These are phyloP conservation scores for Phenganax marumi DNA, from an alignment of 92 coral and sea anemone species.

Conservation along the genomic window DNA sequence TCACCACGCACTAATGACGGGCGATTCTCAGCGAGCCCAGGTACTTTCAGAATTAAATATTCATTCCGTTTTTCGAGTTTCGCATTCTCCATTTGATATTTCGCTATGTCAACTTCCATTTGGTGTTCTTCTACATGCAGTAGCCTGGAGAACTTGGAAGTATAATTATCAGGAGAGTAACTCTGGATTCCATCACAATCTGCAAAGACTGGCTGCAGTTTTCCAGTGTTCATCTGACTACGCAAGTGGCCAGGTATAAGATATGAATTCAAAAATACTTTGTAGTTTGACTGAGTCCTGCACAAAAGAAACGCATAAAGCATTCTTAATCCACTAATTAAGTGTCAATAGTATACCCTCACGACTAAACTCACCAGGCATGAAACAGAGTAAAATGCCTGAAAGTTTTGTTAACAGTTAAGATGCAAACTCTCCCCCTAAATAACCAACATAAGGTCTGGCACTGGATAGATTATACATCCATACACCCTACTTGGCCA, in stretches of 20 bases:
- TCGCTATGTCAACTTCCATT: constrained; percentile 79
- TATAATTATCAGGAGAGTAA: constrained; percentile 45
- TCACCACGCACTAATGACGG: constrained; percentile 81
- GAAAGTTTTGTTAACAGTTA: too few species aligned
- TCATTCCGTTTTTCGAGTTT: constrained; percentile 23
- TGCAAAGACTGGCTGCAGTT: constrained; percentile 55
- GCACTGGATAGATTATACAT: too few species aligned
- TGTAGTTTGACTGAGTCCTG: constrained; percentile 58
- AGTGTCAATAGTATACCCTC: not conserved
- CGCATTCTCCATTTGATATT: constrained; percentile 64
- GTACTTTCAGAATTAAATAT: constrained; percentile 49
- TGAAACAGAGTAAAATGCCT: not conserved
- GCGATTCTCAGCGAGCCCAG: constrained; percentile 86
- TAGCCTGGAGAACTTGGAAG: constrained; percentile 64
- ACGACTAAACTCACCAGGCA: not conserved
- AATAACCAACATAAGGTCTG: too few species aligned
- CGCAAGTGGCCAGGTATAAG: constrained; percentile 63
- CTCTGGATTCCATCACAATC: constrained; percentile 20
- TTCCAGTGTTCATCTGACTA: constrained; percentile 65
- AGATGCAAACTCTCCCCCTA: too few species aligned
- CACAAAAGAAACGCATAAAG: not conserved
- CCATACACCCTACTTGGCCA: too few species aligned
- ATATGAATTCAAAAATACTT: constrained; percentile 43
- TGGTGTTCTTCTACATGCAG: constrained; percentile 80
- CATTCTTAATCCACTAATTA: not conserved